Base-by-base conservation (phyloP, 2,797 vertebrate species). In the Premnoplex brunnescens region DNA sequence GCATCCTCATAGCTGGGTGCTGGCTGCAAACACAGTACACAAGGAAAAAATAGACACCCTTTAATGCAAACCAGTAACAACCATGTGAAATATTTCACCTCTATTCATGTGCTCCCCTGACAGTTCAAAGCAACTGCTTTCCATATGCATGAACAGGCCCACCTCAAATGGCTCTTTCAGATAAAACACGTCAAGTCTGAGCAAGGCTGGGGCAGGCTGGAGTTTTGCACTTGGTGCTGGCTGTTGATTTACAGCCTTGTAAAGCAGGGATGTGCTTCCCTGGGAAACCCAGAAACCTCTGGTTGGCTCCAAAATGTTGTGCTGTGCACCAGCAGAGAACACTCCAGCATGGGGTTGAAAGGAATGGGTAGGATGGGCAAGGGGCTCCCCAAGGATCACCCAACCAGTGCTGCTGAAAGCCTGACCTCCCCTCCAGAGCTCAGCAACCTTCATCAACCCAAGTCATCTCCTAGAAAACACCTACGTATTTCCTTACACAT, bases 311-410 rank as follows among this genome's bases (percentile, higher is more conserved):
- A 28, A 11, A n/a, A 36, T 1, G 0, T 51, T 34, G 3, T 6
- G 32, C 36, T 1, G 3, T 8, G 49, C 44, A n/a, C 37, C 54
- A 75, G 72, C 72, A 77, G 44, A 32, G 62, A 52, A 19, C 0
- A 0, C 41, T 63, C 8, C 2, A 1, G 49, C 32, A 55, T 0
- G 0, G 22, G 27, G 6, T n/a, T 0, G 0, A 43, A 46, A 59
- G 32, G 49, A 79, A 67, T 0, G 2, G 72, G 30, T 17, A 58
- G 71, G 37, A 5, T 39, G 51, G 75, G 48, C 0, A 0, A 79
- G 39, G 39, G 21, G 9, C 6, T 76, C 54, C 64, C 44, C 52
- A 28, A 21, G 41, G 58, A 72, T 21, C 2, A 6, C 55, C 34
- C 7, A 3, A 71, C 4, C 0, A 0, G 14, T 28, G 41, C 66